Base-by-base conservation (phyloP, 2,113 vertebrate genomes). In the Opisthocomus hoazin region DNA sequence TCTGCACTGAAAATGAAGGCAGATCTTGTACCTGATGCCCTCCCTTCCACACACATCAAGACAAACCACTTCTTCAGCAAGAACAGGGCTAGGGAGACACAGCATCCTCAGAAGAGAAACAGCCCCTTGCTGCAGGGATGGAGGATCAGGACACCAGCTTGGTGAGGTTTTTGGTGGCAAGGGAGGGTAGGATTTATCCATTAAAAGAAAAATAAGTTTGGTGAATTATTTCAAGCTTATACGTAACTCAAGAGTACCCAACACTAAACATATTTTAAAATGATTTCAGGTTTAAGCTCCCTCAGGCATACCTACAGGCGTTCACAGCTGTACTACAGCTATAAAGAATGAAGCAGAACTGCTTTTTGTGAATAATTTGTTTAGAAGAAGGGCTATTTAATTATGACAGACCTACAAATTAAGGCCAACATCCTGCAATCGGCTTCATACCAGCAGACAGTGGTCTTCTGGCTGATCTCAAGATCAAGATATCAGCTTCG, bases 401-500 rank as follows among this genome's bases (percentile, higher is more conserved):
- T 94, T 83, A 76, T 15, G 24, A 75, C 7, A 84, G 69, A 71
- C 18, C 26, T 63, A 75, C 57, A 95, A 96, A 95, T 84, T 69
- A 71, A 60, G 57, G 57, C 30, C 23, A 84, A 51, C 21, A 60
- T 48, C 30, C 46, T 75, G 36, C 34, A 84, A 15, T 0, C 34
- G 36, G 56, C 36, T 64, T 81, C 54, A 69, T 21, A 57, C 39
- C 87, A 87, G 45, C 16, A 85, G 53, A 71, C 41, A 45, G 27
- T 9, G 18, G 34, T 92, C 73, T 61, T 60, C 61, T 54, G 77
- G 19, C 11, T 45, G 21, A 84, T 43, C 34, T 71, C n/a, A 58
- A 54, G 61, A 75, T 8, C 9, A 64, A 90, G 68, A 12, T 27
- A 58, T 6, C 41, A 51, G n/a, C n/a, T 84, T 54, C 1, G 6